Conservation (phyloP, 1,140 invertebrate species). For the Drosophila equinoxialis region DNA sequence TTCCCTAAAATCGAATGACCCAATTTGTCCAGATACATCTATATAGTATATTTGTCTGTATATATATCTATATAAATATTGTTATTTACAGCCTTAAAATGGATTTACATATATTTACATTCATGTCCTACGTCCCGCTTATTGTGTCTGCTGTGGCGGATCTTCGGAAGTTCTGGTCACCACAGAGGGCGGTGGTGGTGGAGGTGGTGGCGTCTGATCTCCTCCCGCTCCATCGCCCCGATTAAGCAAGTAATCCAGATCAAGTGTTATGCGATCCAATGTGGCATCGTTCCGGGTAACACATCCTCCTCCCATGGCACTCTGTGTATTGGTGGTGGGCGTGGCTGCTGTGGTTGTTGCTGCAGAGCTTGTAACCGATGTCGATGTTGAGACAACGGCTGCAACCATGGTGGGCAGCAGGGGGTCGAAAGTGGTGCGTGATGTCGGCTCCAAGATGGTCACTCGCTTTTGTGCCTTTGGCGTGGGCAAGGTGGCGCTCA, state of each 20-base stretch:
- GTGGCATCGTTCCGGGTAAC: slow-evolving; percentile 82
- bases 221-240: slow-evolving; percentile 39
- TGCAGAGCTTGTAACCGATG: slow-evolving; percentile 45
- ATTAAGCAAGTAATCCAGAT: slow-evolving; percentile 89
- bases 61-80: background rate
- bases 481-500: slow-evolving; percentile 65
- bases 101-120: slow-evolving; percentile 53
- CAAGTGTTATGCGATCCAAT: slow-evolving; percentile 89
- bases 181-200: slow-evolving; percentile 36
- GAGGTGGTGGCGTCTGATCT: slow-evolving; percentile 27
- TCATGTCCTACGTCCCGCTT: background rate
- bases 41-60: background rate
- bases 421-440: slow-evolving; percentile 74
- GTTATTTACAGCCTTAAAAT: slow-evolving; percentile 12
- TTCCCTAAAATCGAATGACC: background rate
- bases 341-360: slow-evolving; percentile 52
- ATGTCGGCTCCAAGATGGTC: slow-evolving; percentile 78
- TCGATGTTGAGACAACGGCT: slow-evolving; percentile 60
- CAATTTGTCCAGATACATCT: background rate
- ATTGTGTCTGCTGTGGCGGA: slow-evolving; percentile 41
- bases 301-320: slow-evolving; percentile 26
- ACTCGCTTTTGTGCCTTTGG: slow-evolving; percentile 81
- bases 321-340: slow-evolving; percentile 51
- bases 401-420: slow-evolving; percentile 77
- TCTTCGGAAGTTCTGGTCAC: slow-evolving; percentile 47